Conservation (phyloP, 2,113 vertebrate genomes). For the Xenopus laevis region DNA sequence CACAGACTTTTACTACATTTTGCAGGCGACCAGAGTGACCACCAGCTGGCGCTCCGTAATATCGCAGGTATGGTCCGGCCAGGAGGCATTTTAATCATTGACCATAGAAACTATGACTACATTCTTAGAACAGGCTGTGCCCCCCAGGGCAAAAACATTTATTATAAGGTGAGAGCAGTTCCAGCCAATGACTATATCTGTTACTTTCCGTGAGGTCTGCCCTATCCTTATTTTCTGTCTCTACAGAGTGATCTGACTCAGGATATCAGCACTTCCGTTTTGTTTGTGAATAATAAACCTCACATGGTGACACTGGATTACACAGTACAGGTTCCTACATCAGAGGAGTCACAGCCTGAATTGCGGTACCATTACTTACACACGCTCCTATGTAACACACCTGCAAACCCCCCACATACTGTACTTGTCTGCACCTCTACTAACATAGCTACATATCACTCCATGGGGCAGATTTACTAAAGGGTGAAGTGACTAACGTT, state of each 20-base stretch:
- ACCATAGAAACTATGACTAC: slow-evolving; percentile 95
- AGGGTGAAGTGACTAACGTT: no score
- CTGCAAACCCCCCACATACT: no score
- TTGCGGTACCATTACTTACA: slow-evolving; percentile 71
- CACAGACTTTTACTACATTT: no score
- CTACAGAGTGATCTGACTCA: slow-evolving; percentile 87
- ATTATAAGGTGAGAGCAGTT: slow-evolving; percentile 81
- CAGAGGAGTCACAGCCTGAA: slow-evolving; percentile 57
- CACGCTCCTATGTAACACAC: no score
- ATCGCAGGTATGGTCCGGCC: slow-evolving; percentile 89
- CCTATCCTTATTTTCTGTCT: background rate
- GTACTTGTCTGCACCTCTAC: no score
- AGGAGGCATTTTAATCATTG: slow-evolving; percentile 86
- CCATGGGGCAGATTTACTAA: no score
- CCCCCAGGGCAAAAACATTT: slow-evolving; percentile 93
- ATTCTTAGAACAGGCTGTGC: slow-evolving; percentile 87
- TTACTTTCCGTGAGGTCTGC: background rate
- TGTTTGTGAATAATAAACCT: slow-evolving; percentile 88
- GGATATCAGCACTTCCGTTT: slow-evolving; percentile 89
- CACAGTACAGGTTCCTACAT: slow-evolving; percentile 77
- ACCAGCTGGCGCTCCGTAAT: slow-evolving; percentile 85
- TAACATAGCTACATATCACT: no score
- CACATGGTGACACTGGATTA: slow-evolving; percentile 98
- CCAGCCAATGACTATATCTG: background rate
- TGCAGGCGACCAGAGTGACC: slow-evolving; percentile 91